Percentiles rank a stretch among this genome's conserved stretches.
These are phyloP conservation scores for Uromys caudimaculatus DNA, from an alignment of 2,797 vertebrate genomes.

Conservation along the genomic window DNA sequence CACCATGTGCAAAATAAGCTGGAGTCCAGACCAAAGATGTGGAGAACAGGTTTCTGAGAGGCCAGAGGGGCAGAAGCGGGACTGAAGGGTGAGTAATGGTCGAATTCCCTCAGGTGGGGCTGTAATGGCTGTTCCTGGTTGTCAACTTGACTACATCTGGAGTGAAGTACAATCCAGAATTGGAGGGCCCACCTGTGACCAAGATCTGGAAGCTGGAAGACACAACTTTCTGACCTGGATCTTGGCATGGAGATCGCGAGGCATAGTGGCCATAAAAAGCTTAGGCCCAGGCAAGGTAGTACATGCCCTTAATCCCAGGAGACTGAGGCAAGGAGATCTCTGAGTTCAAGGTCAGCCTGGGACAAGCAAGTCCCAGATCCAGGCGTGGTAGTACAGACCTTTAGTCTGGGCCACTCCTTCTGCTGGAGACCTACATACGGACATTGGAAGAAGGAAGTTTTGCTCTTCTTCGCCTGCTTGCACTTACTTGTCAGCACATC, in stretches of 20 bases:
- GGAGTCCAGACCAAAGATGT: not conserved
- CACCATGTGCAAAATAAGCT: not conserved
- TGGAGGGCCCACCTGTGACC: not conserved
- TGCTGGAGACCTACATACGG: not conserved
- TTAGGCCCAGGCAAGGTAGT: not conserved
- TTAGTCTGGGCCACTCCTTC: not conserved
- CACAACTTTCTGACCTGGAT: not conserved
- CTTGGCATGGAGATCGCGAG: not conserved
- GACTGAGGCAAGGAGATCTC: not conserved
- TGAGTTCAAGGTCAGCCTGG: not conserved
- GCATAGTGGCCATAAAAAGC: not conserved
- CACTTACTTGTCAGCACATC: not conserved
- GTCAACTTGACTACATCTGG: not conserved
- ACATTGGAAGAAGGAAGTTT: not conserved
- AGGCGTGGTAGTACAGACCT: not conserved
- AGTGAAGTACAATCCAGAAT: not conserved
- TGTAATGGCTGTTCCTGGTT: not conserved
- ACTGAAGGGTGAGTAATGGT: not conserved
- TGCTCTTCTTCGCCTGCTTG: not conserved
- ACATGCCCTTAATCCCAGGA: not conserved
- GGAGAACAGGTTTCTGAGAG: not conserved
- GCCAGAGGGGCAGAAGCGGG: not conserved
- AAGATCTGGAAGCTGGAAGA: not conserved
- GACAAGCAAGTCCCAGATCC: not conserved
- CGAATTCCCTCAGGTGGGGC: not conserved